Conservation (phyloP, 2,888 invertebrate genomes). For the Ptychoptera albimana region DNA sequence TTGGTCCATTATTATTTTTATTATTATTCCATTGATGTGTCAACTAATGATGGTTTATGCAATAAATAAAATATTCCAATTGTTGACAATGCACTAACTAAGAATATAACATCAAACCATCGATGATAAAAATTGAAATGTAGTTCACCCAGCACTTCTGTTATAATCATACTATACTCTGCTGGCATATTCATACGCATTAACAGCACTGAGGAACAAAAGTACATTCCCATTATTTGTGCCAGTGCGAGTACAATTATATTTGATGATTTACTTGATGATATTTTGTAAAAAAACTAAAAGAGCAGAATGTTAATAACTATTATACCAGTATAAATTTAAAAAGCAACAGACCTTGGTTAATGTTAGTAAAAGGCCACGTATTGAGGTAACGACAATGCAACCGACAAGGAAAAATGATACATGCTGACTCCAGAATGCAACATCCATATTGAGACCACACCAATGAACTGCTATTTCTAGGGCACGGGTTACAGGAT, state of each 20-base stretch:
- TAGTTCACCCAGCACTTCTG: conserved; percentile 81
- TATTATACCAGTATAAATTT: conserved; percentile 2
- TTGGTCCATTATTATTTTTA: too few relatives aligned
- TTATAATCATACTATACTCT: conserved; percentile 81
- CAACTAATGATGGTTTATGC: conserved; percentile 65
- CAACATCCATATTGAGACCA: conserved; percentile 89
- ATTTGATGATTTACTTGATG: conserved; percentile 96
- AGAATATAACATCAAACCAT: conserved; percentile 99
- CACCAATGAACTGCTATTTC: conserved; percentile 96
- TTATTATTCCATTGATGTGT: conserved; percentile 21
- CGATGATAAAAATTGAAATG: conserved; percentile 99
- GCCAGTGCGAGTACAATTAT: conserved; percentile 92
- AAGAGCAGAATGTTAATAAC: conserved; percentile 22
- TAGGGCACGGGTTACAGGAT: conserved; percentile 91
- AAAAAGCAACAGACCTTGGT: conserved; percentile 63
- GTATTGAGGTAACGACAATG: conserved; percentile 93
- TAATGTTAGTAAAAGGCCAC: conserved; percentile 86
- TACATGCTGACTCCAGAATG: conserved; percentile 98
- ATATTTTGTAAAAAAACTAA: conserved; percentile 98
- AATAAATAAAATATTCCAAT: conserved; percentile 92
- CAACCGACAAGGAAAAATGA: conserved; percentile 95
- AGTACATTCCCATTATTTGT: conserved; percentile 99
- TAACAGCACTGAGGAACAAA: conserved; percentile 89
- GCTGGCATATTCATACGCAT: conserved; percentile 99
- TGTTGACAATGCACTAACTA: conserved; percentile 89